Percentiles rank a stretch among this genome's conserved stretches.
phyloP scores from a whole-genome alignment of 2,113 vertebrate species.

The Pelecanoides urinatrix region DNA sequence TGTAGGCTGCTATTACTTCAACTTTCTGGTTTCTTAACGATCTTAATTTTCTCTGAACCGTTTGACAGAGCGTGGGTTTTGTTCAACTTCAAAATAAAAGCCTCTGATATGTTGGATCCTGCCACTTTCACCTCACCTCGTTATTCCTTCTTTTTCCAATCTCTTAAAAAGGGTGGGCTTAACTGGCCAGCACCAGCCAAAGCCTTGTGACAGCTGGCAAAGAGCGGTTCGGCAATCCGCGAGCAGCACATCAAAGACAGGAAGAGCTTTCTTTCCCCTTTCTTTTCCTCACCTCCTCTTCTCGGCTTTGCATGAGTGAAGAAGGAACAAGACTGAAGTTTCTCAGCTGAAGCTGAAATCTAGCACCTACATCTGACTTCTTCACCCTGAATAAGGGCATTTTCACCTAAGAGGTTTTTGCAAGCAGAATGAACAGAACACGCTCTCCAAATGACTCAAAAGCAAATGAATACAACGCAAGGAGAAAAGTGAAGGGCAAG shows the following conservation, averaged over 20 bases:
- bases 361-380: neutral
- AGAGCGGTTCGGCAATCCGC: neutral
- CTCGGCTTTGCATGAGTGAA: neutral
- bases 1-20: neutral
- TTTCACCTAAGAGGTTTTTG: neutral
- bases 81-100: neutral
- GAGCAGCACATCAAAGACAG: neutral
- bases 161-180: neutral
- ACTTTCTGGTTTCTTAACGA: neutral
- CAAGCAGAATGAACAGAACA: neutral
- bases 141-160: neutral
- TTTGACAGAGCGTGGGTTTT: neutral
- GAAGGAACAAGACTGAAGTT: neutral
- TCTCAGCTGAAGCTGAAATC: neutral
- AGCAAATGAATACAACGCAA: neutral
- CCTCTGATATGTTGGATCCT: neutral
- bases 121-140: neutral
- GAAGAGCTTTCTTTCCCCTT: neutral
- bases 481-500: neutral
- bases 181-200: neutral
- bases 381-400: neutral
- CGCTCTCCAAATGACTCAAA: neutral
- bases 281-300: neutral
- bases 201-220: neutral
- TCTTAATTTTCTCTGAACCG: neutral